phyloP scores from a whole-genome alignment of 2,888 invertebrate species.

The Apamea sordens region DNA sequence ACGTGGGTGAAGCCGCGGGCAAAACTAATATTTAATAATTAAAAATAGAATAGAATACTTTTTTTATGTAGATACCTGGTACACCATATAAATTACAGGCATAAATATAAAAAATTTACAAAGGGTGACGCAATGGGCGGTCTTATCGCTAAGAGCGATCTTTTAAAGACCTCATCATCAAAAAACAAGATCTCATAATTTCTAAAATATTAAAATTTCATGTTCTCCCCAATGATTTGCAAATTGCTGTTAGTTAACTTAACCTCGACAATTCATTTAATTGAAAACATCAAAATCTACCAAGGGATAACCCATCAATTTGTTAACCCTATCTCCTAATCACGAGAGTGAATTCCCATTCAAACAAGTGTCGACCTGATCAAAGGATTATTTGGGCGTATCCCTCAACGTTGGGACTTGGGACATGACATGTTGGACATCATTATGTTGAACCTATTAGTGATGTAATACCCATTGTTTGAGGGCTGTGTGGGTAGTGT shows the following conservation, averaged over 20 bases:
- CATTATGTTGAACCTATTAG: constrained; percentile 49
- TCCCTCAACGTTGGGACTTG: constrained; percentile 21
- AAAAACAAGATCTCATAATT: too few species aligned
- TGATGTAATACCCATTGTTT: constrained; percentile 54
- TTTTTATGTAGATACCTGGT: too few species aligned
- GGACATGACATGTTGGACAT: constrained; percentile 33
- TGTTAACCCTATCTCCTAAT: not conserved
- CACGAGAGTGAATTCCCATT: constrained; percentile 5
- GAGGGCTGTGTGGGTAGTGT: constrained; percentile 49
- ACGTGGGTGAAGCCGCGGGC: too few species aligned
- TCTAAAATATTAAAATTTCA: not conserved
- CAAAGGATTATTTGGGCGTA: constrained; percentile 44
- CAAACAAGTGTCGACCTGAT: constrained; percentile 20
- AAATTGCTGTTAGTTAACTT: not conserved
- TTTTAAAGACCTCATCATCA: too few species aligned
- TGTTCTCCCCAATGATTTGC: not conserved
- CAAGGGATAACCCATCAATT: not conserved
- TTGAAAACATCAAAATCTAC: not conserved
- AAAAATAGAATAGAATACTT: too few species aligned
- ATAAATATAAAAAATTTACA: too few species aligned
- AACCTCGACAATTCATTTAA: not conserved
- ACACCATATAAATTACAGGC: too few species aligned
- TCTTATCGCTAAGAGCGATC: too few species aligned
- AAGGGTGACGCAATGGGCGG: too few species aligned
- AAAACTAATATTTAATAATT: too few species aligned